Evolutionary conservation across 2,888 invertebrate genomes (phyloP).

Genomic region (Drosophila paranaensis): DNA sequence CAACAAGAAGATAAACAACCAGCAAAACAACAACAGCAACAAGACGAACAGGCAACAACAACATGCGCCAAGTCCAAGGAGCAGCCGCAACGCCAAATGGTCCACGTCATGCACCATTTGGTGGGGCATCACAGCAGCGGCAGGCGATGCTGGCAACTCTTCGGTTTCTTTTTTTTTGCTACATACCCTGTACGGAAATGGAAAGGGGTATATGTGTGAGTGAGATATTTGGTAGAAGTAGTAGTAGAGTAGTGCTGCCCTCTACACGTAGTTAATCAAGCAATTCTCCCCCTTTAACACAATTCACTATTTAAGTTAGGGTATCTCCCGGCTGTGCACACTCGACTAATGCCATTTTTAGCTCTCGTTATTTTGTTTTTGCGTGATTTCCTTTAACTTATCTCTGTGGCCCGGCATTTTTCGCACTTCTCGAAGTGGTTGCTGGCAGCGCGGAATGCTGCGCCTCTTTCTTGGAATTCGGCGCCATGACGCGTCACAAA

Average conservation of each 20-base stretch:
- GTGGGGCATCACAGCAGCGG: constrained; percentile 15
- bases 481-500: constrained; percentile 69
- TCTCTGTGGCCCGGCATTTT: constrained; percentile 40
- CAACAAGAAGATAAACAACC: constrained; percentile 21
- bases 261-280: background rate
- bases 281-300: background rate
- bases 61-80: constrained; percentile 37
- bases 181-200: background rate
- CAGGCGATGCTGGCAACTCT: constrained; percentile 9
- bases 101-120: constrained; percentile 53
- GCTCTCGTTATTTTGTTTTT: background rate
- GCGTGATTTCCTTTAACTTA: constrained; percentile 21
- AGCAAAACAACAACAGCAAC: constrained; percentile 9
- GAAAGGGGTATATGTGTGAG: background rate
- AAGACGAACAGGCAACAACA: constrained; percentile 9
- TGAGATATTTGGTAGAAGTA: too few species aligned
- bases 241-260: too few species aligned
- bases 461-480: constrained; percentile 75
- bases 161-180: too few species aligned
- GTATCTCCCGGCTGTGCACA: background rate
- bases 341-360: background rate
- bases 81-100: constrained; percentile 24
- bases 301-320: background rate
- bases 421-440: constrained; percentile 65
- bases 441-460: constrained; percentile 61